These are phyloP conservation scores for Equus quagga DNA, from an alignment of 2,113 vertebrate species.

Conservation along the genomic window DNA sequence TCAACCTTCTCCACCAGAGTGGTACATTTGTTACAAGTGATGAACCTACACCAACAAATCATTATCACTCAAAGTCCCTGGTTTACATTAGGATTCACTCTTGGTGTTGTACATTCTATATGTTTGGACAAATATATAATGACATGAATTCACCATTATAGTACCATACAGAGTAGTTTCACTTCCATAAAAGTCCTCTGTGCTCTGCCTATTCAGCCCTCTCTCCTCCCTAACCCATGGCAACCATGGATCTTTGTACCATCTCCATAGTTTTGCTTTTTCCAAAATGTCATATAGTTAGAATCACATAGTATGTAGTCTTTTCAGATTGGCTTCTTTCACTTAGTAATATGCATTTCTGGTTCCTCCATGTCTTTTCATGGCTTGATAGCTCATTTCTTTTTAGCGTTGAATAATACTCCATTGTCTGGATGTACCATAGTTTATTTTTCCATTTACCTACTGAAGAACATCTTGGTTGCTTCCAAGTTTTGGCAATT, in stretches of 20 bases:
- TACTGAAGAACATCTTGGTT: neutral
- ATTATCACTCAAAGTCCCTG: neutral
- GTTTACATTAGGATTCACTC: neutral
- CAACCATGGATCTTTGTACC: neutral
- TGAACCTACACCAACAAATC: neutral
- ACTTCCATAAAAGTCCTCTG: neutral
- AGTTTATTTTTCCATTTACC: neutral
- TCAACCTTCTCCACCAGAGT: neutral
- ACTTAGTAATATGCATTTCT: neutral
- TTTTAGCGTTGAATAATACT: slow-evolving; percentile 2
- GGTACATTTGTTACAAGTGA: neutral
- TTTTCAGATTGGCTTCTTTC: neutral
- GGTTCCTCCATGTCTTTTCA: neutral
- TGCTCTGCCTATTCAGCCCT: neutral
- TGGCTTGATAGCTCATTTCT: neutral
- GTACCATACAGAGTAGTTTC: neutral
- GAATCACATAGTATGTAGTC: neutral
- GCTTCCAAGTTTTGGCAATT: neutral
- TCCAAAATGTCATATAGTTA: neutral
- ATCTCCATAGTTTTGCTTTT: neutral
- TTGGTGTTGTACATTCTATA: neutral
- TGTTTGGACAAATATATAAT: slow-evolving; percentile 15
- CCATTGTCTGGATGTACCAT: neutral
- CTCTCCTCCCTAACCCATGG: neutral
- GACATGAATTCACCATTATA: neutral